Evolutionary conservation across 2,888 invertebrate genomes (phyloP), one percentile per base, ranked within the genome.

Genomic region (Brachylomia viminalis): DNA sequence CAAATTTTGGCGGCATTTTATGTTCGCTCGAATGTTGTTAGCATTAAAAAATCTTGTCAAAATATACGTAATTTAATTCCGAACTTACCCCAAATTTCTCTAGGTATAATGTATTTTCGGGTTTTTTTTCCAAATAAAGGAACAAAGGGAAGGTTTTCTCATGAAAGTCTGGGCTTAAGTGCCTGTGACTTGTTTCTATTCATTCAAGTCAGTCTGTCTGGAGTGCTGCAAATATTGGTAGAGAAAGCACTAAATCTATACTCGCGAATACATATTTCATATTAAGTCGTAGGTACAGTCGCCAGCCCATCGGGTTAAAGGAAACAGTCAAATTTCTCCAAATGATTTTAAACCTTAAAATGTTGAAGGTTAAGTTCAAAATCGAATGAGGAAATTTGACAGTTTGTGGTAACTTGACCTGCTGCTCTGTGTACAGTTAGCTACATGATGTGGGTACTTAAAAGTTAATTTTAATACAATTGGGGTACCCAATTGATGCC

Each of bases 131-230:
- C 4, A 20, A 45, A 82, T 67, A 77, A 56, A 77, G 5, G 17
- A 77, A 66, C 47, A 67, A 64, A 30, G 42, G 11, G 17, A 33
- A 49, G 23, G 13, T 27, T 56, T 27, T 62, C 23, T 54, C 30
- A 15, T 54, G 15, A 66, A 66, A 42, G 47, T 56, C 77, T 33
- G 27, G 33, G 15, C 20, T 33, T 75, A 15, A 75, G n/a, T 74
- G 23, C n/a, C n/a, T 62, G 15, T 38, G 49, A 58, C 27, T 77
- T 58, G 30, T 75, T 65, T 45, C 17, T 15, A 33, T 75, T 82
- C 42, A 64, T 78, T 49, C 47, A 20, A 49, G 17, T 68, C 23
- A 4, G 10, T 42, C 23, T 33, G 30, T 42, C 27, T 42, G 27
- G 23, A 52, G 49, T 64, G n/a, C 56, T 33, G 56, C 0, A 42